phyloP scores from a whole-genome alignment of 2,888 invertebrate species.

The Philonicus albiceps region DNA sequence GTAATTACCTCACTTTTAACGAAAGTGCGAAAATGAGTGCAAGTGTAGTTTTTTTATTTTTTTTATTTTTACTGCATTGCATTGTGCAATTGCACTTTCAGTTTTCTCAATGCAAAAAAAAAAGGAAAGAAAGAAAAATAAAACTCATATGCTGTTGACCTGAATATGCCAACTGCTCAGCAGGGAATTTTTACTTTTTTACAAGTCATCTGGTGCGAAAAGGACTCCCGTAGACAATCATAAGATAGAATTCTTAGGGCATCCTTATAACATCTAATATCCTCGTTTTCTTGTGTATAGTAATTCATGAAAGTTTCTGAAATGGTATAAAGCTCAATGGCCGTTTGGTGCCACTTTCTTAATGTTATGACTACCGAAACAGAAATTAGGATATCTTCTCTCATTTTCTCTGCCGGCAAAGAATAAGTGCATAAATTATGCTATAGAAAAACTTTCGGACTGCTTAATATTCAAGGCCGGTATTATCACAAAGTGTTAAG shows the following conservation, averaged over 20 bases:
- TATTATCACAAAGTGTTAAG: background rate
- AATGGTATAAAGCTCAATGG: background rate
- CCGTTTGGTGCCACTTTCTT: background rate
- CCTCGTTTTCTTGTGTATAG: background rate
- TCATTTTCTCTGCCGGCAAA: background rate
- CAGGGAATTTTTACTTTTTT: background rate
- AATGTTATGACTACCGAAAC: background rate
- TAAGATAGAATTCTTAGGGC: background rate
- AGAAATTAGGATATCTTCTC: background rate
- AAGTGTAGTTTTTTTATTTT: background rate
- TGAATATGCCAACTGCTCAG: background rate
- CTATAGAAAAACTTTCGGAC: background rate
- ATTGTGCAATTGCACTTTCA: background rate
- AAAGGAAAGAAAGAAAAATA: background rate
- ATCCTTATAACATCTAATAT: background rate
- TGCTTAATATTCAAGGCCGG: background rate
- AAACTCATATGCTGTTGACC: background rate
- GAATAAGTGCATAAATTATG: background rate
- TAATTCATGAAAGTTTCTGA: background rate
- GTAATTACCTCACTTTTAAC: background rate
- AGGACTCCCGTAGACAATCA: background rate
- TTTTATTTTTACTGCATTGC: background rate
- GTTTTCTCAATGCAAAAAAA: background rate
- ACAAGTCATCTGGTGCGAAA: background rate
- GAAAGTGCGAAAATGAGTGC: background rate